These are phyloP conservation scores for Xenopus laevis DNA, from an alignment of 2,113 vertebrate genomes.

Conservation along the genomic window DNA sequence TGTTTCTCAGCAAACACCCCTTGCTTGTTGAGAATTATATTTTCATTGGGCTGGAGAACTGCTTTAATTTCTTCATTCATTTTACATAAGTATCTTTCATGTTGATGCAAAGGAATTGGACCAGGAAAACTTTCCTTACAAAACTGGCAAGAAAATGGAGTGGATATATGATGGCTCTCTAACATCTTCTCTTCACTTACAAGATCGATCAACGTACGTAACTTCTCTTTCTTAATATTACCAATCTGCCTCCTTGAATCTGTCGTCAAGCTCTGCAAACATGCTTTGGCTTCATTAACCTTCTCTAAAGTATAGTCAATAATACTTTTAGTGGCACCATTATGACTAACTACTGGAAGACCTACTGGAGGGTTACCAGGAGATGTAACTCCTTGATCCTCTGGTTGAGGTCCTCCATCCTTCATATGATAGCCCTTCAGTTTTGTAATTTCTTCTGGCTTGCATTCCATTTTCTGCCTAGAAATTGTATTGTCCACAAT, in stretches of 20 bases:
- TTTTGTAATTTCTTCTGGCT: slow-evolving; percentile 93
- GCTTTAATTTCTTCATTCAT: slow-evolving; percentile 99
- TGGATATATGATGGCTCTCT: slow-evolving; percentile 87
- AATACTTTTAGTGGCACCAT: slow-evolving; percentile 98
- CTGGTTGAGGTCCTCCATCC: slow-evolving; percentile 88
- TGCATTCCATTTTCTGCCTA: slow-evolving; percentile 99
- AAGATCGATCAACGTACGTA: slow-evolving; percentile 87
- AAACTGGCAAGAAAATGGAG: slow-evolving; percentile 95
- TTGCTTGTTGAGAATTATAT: slow-evolving; percentile 84
- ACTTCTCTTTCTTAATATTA: slow-evolving; percentile 95
- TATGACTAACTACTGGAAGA: slow-evolving; percentile 96
- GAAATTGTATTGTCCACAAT: slow-evolving; percentile 99
- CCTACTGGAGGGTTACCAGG: slow-evolving; percentile 75
- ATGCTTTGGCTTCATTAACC: slow-evolving; percentile 99
- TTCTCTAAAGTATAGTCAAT: slow-evolving; percentile 99
- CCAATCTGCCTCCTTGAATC: slow-evolving; percentile 98
- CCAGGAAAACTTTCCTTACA: slow-evolving; percentile 96
- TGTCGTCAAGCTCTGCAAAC: slow-evolving; percentile 96
- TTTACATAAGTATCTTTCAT: slow-evolving; percentile 97
- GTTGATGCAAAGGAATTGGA: slow-evolving; percentile 97
- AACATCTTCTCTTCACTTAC: slow-evolving; percentile 91
- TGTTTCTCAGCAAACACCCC: slow-evolving; percentile 88
- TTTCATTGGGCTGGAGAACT: slow-evolving; percentile 94
- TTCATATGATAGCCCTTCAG: slow-evolving; percentile 97
- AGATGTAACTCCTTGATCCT: slow-evolving; percentile 88